Base-by-base conservation (phyloP, 2,888 invertebrate genomes). In the Buathra laborator region DNA sequence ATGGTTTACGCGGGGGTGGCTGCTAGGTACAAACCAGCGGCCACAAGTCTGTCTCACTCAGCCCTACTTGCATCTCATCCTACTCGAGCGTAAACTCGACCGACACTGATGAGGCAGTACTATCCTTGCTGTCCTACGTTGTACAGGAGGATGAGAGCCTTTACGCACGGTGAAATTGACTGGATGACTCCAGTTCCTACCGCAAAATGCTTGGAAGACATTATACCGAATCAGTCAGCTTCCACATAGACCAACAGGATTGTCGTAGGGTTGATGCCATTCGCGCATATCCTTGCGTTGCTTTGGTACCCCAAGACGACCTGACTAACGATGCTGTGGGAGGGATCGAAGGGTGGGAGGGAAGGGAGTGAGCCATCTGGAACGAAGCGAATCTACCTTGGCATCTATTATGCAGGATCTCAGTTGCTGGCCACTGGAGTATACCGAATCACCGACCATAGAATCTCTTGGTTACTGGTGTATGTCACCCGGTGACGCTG, bases 341-440 rank as follows among this genome's bases (percentile, higher is more conserved):
- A 77, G 72, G 62, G 68, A 81, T 24, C 2, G 1, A 24, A 24
- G 24, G 24, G 24, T 19, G 24, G 72, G 37, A 77, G 72, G 62
- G 67, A 81, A 68, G 77, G 53, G 67, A 77, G 44, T 32, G 16
- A 72, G 68, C 59, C 62, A 72, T 81, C 51, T 77, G 24, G 62
- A 64, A 72, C 46, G 44, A 46, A 46, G 56, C 48, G 56, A 56
- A 70, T 77, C 62, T 48, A 62, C 59, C 51, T 19, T 37, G 46
- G 46, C 62, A 84, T 74, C 29, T 84, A 84, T 84, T 81, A 81
- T 84, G 68, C 67, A 81, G 46, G 10, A 5, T 24, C 46, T 10
- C 29, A 16, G 56, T 74, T 37, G 48, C 16, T 32, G 32, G 70
- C 16, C 6, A 75, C 2, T 48, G 19, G 51, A 68, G 62, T 37